These are phyloP conservation scores for Lutjanus argentimaculatus DNA, from an alignment of 2,797 vertebrate genomes.

Conservation along the genomic window DNA sequence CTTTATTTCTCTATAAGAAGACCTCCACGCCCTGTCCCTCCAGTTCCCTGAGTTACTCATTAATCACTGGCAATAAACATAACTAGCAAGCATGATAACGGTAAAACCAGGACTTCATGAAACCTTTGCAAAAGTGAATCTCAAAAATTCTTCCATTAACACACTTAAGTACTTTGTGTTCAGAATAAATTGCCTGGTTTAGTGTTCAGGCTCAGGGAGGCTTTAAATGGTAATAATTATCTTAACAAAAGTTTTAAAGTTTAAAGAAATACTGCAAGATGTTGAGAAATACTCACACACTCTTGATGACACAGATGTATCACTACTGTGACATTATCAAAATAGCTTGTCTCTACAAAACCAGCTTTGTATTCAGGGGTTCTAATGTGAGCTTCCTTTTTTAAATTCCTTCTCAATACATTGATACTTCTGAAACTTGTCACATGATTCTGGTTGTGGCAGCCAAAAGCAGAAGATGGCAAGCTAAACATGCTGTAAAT, in stretches of 20 bases:
- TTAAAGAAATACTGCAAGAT: background rate
- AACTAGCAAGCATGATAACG: constrained; percentile 48
- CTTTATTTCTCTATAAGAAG: constrained; percentile 58
- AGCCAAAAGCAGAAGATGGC: constrained; percentile 1
- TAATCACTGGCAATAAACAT: constrained; percentile 81
- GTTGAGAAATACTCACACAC: constrained; percentile 15
- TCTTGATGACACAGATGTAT: constrained; percentile 14
- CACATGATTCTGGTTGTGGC: background rate
- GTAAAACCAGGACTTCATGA: constrained; percentile 9
- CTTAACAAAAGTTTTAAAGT: background rate
- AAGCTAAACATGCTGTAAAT: background rate
- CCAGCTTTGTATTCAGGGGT: background rate
- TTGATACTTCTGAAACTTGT: background rate
- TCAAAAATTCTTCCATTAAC: background rate
- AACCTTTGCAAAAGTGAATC: constrained; percentile 2
- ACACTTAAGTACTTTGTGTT: background rate
- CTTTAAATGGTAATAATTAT: constrained; percentile 1
- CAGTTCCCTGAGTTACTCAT: constrained; percentile 81
- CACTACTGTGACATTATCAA: background rate
- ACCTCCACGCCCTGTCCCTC: constrained; percentile 72
- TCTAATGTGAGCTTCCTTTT: background rate
- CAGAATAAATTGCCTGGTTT: background rate
- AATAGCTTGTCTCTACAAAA: background rate
- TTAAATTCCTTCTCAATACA: background rate
- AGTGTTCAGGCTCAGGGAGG: background rate